These are phyloP conservation scores for Coenonympha arcania DNA, from an alignment of 2,888 invertebrate species.

Conservation along the genomic window DNA sequence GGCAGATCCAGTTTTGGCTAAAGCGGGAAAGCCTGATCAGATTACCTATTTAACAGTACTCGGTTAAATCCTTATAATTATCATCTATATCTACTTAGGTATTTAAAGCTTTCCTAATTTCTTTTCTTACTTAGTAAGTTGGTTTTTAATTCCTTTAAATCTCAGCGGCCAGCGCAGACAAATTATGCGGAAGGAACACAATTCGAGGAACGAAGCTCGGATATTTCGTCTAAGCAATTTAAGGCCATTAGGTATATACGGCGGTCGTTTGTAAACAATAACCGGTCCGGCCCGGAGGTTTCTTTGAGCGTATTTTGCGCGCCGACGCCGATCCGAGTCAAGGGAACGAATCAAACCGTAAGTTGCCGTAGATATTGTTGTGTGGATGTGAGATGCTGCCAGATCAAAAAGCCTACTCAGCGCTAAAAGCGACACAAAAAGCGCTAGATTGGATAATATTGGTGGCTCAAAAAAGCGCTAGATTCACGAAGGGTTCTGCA, in stretches of 20 bases:
- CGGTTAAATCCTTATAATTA: no score
- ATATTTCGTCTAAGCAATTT: constrained; percentile 53
- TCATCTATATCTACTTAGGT: background rate
- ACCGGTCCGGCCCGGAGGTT: constrained; percentile 59
- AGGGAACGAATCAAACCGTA: constrained; percentile 48
- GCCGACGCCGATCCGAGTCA: constrained; percentile 39
- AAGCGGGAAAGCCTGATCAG: no score
- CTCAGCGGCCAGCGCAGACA: constrained; percentile 28
- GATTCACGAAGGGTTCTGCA: no score
- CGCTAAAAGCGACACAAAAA: no score
- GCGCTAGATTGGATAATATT: no score
- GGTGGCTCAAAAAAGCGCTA: no score
- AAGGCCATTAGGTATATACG: constrained; percentile 51
- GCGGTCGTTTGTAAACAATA: constrained; percentile 61
- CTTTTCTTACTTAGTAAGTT: background rate
- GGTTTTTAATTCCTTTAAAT: constrained; percentile 27
- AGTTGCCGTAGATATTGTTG: constrained; percentile 33
- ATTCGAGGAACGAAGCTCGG: constrained; percentile 43
- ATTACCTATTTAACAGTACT: no score
- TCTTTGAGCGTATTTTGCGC: constrained; percentile 59
- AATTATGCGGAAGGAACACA: constrained; percentile 42
- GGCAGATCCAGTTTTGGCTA: no score
- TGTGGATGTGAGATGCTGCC: constrained; percentile 32
- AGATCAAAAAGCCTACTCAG: no score
- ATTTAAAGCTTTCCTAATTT: background rate